These are phyloP conservation scores for Ceratina japonica DNA, from an alignment of 1,140 invertebrate species.

Conservation along the genomic window DNA sequence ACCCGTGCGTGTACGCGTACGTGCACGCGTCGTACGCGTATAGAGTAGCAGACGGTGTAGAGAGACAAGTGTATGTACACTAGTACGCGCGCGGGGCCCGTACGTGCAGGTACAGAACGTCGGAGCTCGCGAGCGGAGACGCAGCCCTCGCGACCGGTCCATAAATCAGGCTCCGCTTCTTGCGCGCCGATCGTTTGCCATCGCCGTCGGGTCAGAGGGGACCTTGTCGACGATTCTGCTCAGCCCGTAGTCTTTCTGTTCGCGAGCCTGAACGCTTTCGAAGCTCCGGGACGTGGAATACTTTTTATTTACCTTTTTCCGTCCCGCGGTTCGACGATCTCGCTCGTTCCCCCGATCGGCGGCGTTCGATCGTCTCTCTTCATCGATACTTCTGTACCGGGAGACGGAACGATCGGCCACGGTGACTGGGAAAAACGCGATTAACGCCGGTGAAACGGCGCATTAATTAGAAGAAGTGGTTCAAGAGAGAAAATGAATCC, in stretches of 20 bases:
- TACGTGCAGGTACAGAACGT: slow-evolving; percentile 46
- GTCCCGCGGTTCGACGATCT: too few relatives aligned
- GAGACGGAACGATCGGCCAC: slow-evolving; percentile 37
- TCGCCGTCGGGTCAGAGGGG: slow-evolving; percentile 72
- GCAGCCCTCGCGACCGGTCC: slow-evolving; percentile 67
- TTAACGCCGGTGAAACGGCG: slow-evolving; percentile 49
- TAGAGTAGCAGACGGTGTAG: not conserved
- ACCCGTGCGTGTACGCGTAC: not conserved
- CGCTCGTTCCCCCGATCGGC: not conserved
- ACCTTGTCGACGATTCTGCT: slow-evolving; percentile 61
- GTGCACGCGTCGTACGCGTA: not conserved
- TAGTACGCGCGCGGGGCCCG: not conserved
- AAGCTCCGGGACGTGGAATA: slow-evolving; percentile 27
- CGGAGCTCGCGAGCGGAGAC: slow-evolving; percentile 65
- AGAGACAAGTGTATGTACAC: slow-evolving; percentile 23
- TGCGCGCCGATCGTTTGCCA: slow-evolving; percentile 75
- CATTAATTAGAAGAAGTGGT: slow-evolving; percentile 52
- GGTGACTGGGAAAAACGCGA: slow-evolving; percentile 28
- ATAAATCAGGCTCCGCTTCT: slow-evolving; percentile 76
- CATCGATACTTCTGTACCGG: not conserved
- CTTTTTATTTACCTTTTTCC: not conserved
- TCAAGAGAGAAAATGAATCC: slow-evolving; percentile 41
- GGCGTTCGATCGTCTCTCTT: not conserved
- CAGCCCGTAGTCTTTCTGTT: slow-evolving; percentile 50
- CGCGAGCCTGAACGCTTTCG: slow-evolving; percentile 39